Evolutionary conservation across 2,113 vertebrate genomes (phyloP).

Genomic region (Callaeas wilsoni): DNA sequence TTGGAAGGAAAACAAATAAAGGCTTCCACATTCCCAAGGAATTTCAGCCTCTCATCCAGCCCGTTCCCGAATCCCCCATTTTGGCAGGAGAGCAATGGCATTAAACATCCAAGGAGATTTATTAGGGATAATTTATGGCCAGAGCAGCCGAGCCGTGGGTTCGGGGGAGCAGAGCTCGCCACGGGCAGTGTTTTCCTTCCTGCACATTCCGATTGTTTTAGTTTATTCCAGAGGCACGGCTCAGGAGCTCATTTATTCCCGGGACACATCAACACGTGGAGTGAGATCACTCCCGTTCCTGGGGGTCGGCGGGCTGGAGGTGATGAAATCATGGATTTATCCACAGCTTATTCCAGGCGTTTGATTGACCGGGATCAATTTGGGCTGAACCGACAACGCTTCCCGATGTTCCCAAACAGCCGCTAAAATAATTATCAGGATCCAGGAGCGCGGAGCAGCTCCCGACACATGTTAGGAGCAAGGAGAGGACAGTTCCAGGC

Average conservation of each 20-base stretch:
- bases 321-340: conserved; percentile 87
- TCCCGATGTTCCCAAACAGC: conserved; percentile 65
- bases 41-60: conserved; percentile 61
- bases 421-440: conserved; percentile 73
- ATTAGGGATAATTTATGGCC: conserved; percentile 80
- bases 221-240: conserved; percentile 84
- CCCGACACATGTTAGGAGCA: conserved; percentile 69
- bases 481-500: conserved; percentile 44
- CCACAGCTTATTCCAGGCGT: conserved; percentile 76
- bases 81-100: conserved; percentile 70
- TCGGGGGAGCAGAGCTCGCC: conserved; percentile 58
- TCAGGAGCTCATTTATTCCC: conserved; percentile 88
- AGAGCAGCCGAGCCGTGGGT: conserved; percentile 53
- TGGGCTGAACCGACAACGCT: background rate
- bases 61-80: conserved; percentile 64
- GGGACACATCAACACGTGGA: conserved; percentile 76
- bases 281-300: conserved; percentile 75
- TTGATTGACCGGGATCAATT: conserved; percentile 74
- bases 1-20: conserved; percentile 84
- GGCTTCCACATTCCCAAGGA: conserved; percentile 73
- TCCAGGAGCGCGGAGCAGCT: conserved; percentile 58
- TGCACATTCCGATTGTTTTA: conserved; percentile 78
- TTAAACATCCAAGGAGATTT: conserved; percentile 78
- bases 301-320: conserved; percentile 58
- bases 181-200: conserved; percentile 79